Conservation (phyloP, 2,797 vertebrate species). For the Notolabrus celidotus region DNA sequence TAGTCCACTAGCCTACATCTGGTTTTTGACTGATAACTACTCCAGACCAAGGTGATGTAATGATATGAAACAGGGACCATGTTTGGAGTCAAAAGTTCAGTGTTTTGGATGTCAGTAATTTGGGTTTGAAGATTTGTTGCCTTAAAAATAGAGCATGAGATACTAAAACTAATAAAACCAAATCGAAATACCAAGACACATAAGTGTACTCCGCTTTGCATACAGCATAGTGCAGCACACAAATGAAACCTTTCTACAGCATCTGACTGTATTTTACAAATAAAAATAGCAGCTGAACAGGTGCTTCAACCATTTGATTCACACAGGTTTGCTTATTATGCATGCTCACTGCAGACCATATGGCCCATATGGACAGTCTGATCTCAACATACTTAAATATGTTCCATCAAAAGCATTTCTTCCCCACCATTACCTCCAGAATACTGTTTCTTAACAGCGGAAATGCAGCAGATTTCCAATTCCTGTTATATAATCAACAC, state of each 20-base stretch:
- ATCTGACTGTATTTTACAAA: not conserved
- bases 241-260: not conserved
- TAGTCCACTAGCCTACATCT: slow-evolving; percentile 47
- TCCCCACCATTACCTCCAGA: slow-evolving; percentile 36
- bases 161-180: not conserved
- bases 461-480: slow-evolving; percentile 5
- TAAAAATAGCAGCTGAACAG: slow-evolving; percentile 29
- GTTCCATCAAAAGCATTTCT: slow-evolving; percentile 42
- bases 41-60: slow-evolving; percentile 38
- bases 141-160: not conserved
- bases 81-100: slow-evolving; percentile 19
- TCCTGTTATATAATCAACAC: not conserved
- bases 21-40: slow-evolving; percentile 37
- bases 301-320: slow-evolving; percentile 42
- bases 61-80: slow-evolving; percentile 18
- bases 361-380: slow-evolving; percentile 50
- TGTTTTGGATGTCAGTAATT: not conserved
- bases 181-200: not conserved
- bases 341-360: slow-evolving; percentile 40
- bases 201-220: not conserved
- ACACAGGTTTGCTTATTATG: slow-evolving; percentile 33
- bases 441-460: slow-evolving; percentile 13
- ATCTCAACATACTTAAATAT: slow-evolving; percentile 38
- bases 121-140: not conserved
- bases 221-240: not conserved